These are phyloP conservation scores for Cabera pusaria DNA, from an alignment of 2,888 invertebrate species.

Conservation along the genomic window DNA sequence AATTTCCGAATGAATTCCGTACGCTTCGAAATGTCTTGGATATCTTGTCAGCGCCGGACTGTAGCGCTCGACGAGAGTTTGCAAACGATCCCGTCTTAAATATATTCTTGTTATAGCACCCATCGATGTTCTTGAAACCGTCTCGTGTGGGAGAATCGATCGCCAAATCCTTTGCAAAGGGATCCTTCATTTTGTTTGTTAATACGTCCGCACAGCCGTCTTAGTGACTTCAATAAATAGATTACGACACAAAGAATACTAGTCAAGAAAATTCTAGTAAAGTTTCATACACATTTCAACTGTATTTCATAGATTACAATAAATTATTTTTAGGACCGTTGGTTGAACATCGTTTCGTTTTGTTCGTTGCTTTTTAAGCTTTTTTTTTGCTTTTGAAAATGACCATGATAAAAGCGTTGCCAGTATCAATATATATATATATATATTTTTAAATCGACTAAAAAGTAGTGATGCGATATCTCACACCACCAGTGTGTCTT, in stretches of 20 bases:
- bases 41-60: slow-evolving; percentile 87
- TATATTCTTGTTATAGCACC: slow-evolving; percentile 71
- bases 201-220: background rate
- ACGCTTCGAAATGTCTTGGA: slow-evolving; percentile 86
- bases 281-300: slow-evolving; percentile 45
- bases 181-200: slow-evolving; percentile 63
- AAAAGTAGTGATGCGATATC: no score
- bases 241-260: slow-evolving; percentile 15
- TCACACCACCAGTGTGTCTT: no score
- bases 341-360: slow-evolving; percentile 38
- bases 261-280: slow-evolving; percentile 23
- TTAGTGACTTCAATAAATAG: slow-evolving; percentile 1
- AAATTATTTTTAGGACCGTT: slow-evolving; percentile 43
- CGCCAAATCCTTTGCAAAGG: slow-evolving; percentile 66
- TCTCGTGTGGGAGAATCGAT: slow-evolving; percentile 73
- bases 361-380: slow-evolving; percentile 8
- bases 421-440: no score
- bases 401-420: background rate
- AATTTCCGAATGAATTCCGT: slow-evolving; percentile 85
- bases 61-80: slow-evolving; percentile 85
- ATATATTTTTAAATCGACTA: no score
- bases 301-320: slow-evolving; percentile 35
- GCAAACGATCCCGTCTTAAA: slow-evolving; percentile 78
- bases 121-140: slow-evolving; percentile 68
- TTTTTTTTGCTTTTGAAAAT: slow-evolving; percentile 39